Conservation (phyloP, 1,140 invertebrate genomes). For the Macrostomum lignano region DNA sequence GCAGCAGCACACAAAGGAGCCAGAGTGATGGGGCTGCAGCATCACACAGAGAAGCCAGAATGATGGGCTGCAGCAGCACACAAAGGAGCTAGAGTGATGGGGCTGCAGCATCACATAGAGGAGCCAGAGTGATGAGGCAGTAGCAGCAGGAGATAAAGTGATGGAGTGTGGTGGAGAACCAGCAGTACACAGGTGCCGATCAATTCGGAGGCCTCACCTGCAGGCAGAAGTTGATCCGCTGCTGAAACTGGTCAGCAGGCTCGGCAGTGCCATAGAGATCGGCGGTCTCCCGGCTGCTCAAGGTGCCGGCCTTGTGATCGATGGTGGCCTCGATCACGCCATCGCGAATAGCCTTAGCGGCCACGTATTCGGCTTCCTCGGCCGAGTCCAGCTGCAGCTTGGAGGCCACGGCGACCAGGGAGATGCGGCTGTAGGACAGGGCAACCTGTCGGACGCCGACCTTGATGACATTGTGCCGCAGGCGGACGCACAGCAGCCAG, state of each 20-base stretch:
- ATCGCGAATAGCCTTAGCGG: slow-evolving; percentile 94
- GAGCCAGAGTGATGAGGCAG: too few relatives aligned
- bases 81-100: too few relatives aligned
- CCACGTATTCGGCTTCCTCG: slow-evolving; percentile 93
- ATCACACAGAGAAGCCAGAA: too few relatives aligned
- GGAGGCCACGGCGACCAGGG: slow-evolving; percentile 62
- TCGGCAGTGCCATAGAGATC: slow-evolving; percentile 90
- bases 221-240: slow-evolving; percentile 82
- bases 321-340: slow-evolving; percentile 88
- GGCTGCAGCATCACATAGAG: too few relatives aligned
- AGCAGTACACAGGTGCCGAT: too few relatives aligned
- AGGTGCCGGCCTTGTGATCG: slow-evolving; percentile 72
- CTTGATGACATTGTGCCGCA: slow-evolving; percentile 95
- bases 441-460: slow-evolving; percentile 88
- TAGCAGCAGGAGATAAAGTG: too few relatives aligned
- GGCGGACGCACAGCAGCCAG: slow-evolving; percentile 56
- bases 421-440: slow-evolving; percentile 78
- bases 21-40: too few relatives aligned
- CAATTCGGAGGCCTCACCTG: too few relatives aligned
- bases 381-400: slow-evolving; percentile 71
- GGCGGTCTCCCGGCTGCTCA: slow-evolving; percentile 79
- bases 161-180: too few relatives aligned
- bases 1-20: too few relatives aligned
- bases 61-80: too few relatives aligned
- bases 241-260: slow-evolving; percentile 80